These are phyloP conservation scores for Hipposideros larvatus DNA, from an alignment of 2,797 vertebrate genomes.

Conservation along the genomic window DNA sequence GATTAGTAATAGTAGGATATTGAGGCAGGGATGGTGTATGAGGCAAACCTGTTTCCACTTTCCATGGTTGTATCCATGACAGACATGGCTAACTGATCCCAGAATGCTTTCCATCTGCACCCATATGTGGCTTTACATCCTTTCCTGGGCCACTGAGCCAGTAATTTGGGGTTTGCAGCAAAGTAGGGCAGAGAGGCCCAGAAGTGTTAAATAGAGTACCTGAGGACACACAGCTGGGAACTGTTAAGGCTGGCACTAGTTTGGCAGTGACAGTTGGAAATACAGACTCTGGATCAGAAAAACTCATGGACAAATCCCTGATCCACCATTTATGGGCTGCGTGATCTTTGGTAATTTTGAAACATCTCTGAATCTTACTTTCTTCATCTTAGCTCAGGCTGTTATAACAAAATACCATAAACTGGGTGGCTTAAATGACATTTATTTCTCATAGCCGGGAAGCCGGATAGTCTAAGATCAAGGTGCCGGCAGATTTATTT, in stretches of 20 bases:
- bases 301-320: neutral
- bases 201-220: neutral
- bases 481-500: neutral
- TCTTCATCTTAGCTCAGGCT: neutral
- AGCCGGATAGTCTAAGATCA: neutral
- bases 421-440: neutral
- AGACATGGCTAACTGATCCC: neutral
- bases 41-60: neutral
- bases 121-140: neutral
- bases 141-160: neutral
- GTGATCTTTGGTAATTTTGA: neutral
- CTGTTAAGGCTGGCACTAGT: neutral
- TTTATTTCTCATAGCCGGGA: conserved; percentile 1
- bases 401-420: neutral
- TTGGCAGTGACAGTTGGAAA: conserved; percentile 6
- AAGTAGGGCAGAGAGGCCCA: neutral
- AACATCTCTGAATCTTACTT: neutral
- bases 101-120: neutral
- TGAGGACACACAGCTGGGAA: conserved; percentile 26
- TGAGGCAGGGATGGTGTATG: neutral
- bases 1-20: neutral
- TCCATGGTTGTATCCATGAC: neutral
- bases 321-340: neutral
- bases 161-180: neutral
- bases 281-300: neutral